These are phyloP conservation scores for Bufo bufo DNA, from an alignment of 2,113 vertebrate species.

Conservation along the genomic window DNA sequence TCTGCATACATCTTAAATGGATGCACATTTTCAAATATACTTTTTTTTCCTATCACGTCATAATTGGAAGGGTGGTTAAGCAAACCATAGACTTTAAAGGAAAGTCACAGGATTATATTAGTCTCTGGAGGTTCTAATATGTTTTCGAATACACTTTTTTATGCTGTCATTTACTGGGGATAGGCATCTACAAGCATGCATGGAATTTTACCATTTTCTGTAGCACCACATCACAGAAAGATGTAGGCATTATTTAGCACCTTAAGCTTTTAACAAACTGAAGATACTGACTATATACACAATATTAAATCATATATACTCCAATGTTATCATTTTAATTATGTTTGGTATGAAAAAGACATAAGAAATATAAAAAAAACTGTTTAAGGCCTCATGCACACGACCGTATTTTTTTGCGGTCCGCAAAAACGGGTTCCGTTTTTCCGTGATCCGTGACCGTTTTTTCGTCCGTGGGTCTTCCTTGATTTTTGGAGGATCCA, in stretches of 20 bases:
- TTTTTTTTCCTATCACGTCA: slow-evolving; percentile 58
- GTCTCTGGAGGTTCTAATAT: not conserved
- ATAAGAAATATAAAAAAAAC: no score
- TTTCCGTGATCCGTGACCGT: no score
- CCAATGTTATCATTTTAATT: no score
- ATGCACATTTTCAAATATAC: slow-evolving; percentile 78
- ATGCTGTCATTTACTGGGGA: not conserved
- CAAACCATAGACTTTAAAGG: slow-evolving; percentile 59
- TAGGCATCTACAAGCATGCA: not conserved
- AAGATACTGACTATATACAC: not conserved
- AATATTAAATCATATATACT: not conserved
- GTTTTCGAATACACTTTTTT: not conserved
- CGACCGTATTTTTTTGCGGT: no score
- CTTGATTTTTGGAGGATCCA: no score
- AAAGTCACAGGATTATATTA: not conserved
- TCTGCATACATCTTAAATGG: slow-evolving; percentile 77
- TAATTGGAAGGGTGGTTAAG: slow-evolving; percentile 61
- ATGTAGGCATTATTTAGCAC: not conserved
- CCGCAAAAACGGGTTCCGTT: no score
- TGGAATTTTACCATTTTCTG: not conserved
- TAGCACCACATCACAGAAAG: not conserved
- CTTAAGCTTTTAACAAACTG: not conserved
- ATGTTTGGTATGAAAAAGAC: no score
- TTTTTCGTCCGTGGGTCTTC: no score
- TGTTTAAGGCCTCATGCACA: no score